phyloP scores from a whole-genome alignment of 2,888 invertebrate genomes.

The Notodonta ziczac region DNA sequence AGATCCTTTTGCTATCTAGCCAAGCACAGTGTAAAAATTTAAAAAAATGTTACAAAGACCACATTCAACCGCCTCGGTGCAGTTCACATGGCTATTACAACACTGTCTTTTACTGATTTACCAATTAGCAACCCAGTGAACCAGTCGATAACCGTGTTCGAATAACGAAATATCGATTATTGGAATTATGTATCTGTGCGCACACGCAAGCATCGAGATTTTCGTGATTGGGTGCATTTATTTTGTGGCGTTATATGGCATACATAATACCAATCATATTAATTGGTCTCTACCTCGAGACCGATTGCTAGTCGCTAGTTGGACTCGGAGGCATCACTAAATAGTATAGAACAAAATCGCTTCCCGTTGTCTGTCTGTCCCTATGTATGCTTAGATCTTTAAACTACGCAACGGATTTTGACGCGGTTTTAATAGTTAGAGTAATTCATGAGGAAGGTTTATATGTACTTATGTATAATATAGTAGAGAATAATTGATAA shows the following conservation, averaged over 20 bases:
- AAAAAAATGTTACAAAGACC: not conserved
- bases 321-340: no score
- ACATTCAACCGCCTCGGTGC: not conserved
- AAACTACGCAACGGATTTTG: no score
- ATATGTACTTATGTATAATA: no score
- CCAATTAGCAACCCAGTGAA: slow-evolving; percentile 2
- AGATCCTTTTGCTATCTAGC: not conserved
- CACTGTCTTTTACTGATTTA: not conserved
- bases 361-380: no score
- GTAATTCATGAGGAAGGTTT: no score
- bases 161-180: slow-evolving; percentile 6
- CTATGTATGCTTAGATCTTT: no score
- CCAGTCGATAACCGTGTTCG: not conserved
- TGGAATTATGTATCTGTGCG: not conserved
- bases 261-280: not conserved
- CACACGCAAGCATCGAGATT: not conserved
- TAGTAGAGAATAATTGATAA: no score
- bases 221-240: not conserved
- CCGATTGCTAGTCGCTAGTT: no score
- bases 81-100: not conserved
- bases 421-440: no score
- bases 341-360: no score
- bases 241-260: not conserved
- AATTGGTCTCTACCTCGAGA: no score
- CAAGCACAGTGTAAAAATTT: not conserved